These are phyloP conservation scores for Blastobasis lacticolella DNA, from an alignment of 2,888 invertebrate species.

Conservation along the genomic window DNA sequence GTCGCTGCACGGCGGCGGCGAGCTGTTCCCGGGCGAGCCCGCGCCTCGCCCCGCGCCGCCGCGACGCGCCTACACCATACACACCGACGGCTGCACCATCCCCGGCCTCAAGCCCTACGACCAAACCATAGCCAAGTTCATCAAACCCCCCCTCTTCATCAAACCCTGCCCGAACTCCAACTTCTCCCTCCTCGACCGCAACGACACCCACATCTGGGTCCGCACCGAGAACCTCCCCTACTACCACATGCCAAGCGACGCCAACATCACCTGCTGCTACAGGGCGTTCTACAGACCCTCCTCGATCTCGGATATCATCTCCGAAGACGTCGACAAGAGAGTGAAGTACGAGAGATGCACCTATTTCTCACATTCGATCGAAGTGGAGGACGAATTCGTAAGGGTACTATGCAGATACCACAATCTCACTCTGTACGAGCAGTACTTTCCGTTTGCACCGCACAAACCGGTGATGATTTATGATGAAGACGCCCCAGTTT, in stretches of 20 bases:
- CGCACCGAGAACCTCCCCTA: conserved; percentile 52
- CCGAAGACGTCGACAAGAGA: conserved; percentile 60
- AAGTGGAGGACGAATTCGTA: conserved; percentile 78
- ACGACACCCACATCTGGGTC: conserved; percentile 75
- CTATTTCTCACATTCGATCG: conserved; percentile 53
- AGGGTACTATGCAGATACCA: conserved; percentile 76
- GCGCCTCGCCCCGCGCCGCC: conserved; percentile 15
- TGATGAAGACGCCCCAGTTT: conserved; percentile 24
- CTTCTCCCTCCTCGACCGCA: conserved; percentile 71
- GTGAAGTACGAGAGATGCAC: conserved; percentile 66
- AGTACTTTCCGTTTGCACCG: conserved; percentile 79
- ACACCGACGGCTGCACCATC: conserved; percentile 79
- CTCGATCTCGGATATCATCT: conserved; percentile 54
- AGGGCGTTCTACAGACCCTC: conserved; percentile 71
- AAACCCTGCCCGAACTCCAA: conserved; percentile 67
- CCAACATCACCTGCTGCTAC: conserved; percentile 76
- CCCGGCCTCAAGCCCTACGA: conserved; percentile 78
- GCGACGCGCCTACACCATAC: conserved; percentile 63
- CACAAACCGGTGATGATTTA: conserved; percentile 35
- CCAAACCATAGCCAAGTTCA: conserved; percentile 65
- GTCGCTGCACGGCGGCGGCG: conserved; percentile 41
- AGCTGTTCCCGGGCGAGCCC: conserved; percentile 35
- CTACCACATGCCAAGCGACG: conserved; percentile 62
- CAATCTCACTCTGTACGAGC: conserved; percentile 71
- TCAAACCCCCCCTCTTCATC: conserved; percentile 58